Evolutionary conservation across 2,113 vertebrate species (phyloP).

Genomic region (Hemibagrus wyckioides): DNA sequence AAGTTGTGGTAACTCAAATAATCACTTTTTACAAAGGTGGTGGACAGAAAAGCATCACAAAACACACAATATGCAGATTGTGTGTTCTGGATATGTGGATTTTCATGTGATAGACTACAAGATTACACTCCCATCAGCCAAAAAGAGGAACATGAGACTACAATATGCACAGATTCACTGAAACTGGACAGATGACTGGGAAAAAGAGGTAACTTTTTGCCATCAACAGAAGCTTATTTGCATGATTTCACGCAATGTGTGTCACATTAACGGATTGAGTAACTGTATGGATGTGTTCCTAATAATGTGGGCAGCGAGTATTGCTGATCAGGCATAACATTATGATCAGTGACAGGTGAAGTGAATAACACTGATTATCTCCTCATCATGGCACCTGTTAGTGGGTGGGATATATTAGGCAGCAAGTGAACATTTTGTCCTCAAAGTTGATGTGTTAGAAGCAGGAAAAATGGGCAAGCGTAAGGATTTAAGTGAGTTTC

Average conservation of each 20-base stretch:
- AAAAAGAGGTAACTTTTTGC: not conserved
- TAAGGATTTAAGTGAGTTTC: too few relatives aligned
- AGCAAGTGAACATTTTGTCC: too few relatives aligned
- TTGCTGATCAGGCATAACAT: too few relatives aligned
- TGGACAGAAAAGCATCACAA: not conserved
- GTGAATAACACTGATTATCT: too few relatives aligned
- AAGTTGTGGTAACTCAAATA: not conserved
- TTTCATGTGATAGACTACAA: not conserved
- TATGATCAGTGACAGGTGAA: too few relatives aligned
- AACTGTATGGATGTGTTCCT: not conserved
- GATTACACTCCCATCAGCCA: not conserved
- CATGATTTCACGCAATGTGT: not conserved
- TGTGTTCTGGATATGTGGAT: too few relatives aligned
- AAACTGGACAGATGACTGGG: not conserved
- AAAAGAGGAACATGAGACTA: not conserved
- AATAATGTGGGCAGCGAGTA: not conserved
- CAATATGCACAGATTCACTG: not conserved
- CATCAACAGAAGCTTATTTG: not conserved
- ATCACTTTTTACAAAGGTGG: not conserved
- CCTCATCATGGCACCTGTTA: too few relatives aligned
- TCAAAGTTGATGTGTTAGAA: too few relatives aligned
- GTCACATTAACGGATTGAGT: not conserved
- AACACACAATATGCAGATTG: not conserved
- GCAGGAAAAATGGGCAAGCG: too few relatives aligned
- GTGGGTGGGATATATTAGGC: too few relatives aligned